Evolutionary conservation across 2,797 vertebrate species (phyloP).

Genomic region (Saxicola maurus): DNA sequence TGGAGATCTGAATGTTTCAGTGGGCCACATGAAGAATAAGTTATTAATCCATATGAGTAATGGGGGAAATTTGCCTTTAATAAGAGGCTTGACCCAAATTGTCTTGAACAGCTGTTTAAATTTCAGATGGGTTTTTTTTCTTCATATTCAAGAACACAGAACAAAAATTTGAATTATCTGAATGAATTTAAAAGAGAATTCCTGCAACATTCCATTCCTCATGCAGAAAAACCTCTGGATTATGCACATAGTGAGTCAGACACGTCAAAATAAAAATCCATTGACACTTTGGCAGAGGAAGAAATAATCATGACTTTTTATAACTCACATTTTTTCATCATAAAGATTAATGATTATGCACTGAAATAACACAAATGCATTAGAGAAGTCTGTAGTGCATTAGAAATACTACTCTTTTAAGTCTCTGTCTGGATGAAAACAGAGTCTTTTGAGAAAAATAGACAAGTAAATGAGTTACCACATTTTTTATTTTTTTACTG

Average conservation of each 20-base stretch:
- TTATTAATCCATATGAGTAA: constrained; percentile 6
- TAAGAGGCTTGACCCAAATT: constrained; percentile 14
- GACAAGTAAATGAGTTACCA: not conserved
- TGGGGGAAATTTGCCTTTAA: not conserved
- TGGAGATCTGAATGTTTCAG: constrained; percentile 19
- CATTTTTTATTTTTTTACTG: not conserved
- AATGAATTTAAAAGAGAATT: constrained; percentile 22
- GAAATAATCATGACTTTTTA: constrained; percentile 44
- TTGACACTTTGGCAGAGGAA: constrained; percentile 52
- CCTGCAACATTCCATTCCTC: not conserved
- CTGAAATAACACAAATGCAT: constrained; percentile 38
- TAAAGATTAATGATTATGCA: constrained; percentile 44
- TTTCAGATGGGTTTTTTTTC: not conserved
- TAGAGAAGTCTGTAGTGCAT: not conserved
- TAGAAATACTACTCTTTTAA: constrained; percentile 11
- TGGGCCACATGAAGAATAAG: not conserved
- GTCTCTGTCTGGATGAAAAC: not conserved
- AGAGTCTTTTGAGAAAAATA: not conserved
- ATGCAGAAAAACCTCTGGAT: not conserved
- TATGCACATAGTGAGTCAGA: constrained; percentile 42
- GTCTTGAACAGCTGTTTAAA: constrained; percentile 6
- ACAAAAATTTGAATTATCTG: constrained; percentile 7
- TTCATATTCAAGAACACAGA: not conserved
- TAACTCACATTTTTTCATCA: constrained; percentile 40
- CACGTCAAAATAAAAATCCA: constrained; percentile 43